These are phyloP conservation scores for Oopsacas minuta DNA, from an alignment of 37 sponge, comb jelly and placozoan species.

Conservation along the genomic window DNA sequence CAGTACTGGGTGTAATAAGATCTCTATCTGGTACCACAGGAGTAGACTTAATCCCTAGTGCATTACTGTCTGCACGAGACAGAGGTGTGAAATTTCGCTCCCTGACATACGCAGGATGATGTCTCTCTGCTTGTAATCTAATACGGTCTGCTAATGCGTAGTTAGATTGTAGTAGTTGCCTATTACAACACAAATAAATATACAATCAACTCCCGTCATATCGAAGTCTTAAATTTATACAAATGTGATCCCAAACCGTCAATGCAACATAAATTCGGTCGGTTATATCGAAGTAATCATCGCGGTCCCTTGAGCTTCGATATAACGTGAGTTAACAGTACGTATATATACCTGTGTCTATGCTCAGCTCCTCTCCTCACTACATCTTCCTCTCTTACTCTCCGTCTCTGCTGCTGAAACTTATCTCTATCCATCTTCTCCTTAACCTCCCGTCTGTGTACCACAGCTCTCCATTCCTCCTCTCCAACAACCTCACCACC, in stretches of 20 bases:
- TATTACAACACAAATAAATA: neutral
- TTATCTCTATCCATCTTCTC: neutral
- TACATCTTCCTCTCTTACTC: neutral
- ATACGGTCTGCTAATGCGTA: neutral
- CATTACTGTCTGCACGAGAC: neutral
- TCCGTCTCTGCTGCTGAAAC: neutral
- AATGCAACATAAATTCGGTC: no score
- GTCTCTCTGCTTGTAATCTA: neutral
- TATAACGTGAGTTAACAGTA: neutral
- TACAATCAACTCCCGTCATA: neutral
- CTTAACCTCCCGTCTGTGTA: neutral
- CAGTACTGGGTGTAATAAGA: neutral
- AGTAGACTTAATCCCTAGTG: neutral
- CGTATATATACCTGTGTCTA: neutral
- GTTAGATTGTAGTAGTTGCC: neutral
- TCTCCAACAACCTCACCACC: slow-evolving; percentile 33
- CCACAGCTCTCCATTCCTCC: neutral
- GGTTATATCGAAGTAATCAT: no score
- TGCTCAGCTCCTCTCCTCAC: neutral
- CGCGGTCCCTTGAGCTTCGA: no score
- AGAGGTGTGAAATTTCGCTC: neutral
- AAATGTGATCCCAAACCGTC: no score
- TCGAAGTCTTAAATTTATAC: no score
- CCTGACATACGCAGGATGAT: neutral
- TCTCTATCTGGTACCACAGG: neutral